Conservation (phyloP, 2,797 vertebrate genomes). For the Sebastes iracundus region DNA sequence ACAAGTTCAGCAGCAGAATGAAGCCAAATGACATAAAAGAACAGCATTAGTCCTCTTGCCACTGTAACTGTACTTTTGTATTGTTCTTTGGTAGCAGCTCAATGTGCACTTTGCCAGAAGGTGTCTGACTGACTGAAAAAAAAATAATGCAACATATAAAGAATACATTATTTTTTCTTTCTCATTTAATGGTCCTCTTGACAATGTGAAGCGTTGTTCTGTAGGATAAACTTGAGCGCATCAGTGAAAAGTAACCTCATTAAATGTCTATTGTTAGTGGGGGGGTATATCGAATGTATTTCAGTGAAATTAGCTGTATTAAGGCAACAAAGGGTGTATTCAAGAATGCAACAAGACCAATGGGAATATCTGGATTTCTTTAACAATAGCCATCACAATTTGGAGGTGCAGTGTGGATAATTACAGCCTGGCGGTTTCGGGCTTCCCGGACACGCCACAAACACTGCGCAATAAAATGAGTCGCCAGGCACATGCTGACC, state of each 20-base stretch:
- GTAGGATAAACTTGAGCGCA: constrained; percentile 32
- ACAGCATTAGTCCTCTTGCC: constrained; percentile 12
- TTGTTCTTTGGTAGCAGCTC: constrained; percentile 47
- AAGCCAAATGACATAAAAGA: constrained; percentile 56
- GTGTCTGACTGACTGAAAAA: constrained; percentile 46
- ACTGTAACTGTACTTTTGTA: constrained; percentile 40
- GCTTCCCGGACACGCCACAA: constrained; percentile 19
- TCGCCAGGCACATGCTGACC: constrained; percentile 57
- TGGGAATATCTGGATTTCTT: constrained; percentile 37
- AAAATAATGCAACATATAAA: constrained; percentile 31
- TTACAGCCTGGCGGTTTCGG: constrained; percentile 24
- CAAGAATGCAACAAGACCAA: constrained; percentile 15
- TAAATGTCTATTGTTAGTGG: constrained; percentile 39
- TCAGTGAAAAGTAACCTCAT: constrained; percentile 43
- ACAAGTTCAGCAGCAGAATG: constrained; percentile 50
- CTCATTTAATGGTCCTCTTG: background rate
- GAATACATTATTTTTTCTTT: constrained; percentile 28
- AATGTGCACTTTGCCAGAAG: constrained; percentile 43
- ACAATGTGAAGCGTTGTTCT: constrained; percentile 23
- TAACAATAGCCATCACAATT: constrained; percentile 36
- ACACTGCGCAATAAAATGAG: constrained; percentile 35
- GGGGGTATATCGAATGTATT: constrained; percentile 1
- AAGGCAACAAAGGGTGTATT: constrained; percentile 48
- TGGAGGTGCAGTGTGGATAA: constrained; percentile 43
- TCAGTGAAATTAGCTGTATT: constrained; percentile 50